Conservation (phyloP, 2,888 invertebrate genomes). For the Andricus quercusramuli region DNA sequence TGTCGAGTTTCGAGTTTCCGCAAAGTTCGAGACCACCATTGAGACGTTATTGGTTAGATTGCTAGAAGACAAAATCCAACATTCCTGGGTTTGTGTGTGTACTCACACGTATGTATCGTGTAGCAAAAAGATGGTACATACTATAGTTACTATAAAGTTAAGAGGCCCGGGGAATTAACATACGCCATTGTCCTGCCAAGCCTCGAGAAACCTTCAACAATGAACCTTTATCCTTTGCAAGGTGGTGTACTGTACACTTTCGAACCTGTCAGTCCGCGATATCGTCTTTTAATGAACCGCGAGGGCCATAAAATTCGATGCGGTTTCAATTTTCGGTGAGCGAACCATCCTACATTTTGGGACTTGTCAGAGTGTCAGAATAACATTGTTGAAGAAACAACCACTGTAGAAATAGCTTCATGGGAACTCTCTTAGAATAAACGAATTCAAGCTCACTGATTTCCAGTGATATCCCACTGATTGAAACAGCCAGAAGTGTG, state of each 20-base stretch:
- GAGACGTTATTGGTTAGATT: slow-evolving; percentile 30
- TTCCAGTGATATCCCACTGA: no score
- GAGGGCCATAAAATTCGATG: background rate
- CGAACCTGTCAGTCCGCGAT: background rate
- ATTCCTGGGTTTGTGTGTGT: slow-evolving; percentile 13
- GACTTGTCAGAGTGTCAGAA: no score
- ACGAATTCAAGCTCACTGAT: no score
- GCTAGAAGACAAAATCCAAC: slow-evolving; percentile 29
- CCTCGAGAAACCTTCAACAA: slow-evolving; percentile 33
- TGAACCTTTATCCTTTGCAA: slow-evolving; percentile 37
- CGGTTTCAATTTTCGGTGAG: background rate
- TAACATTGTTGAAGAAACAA: no score
- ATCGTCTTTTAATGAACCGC: background rate
- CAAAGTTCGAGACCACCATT: slow-evolving; percentile 25
- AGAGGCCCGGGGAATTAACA: slow-evolving; percentile 27
- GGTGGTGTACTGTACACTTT: slow-evolving; percentile 9
- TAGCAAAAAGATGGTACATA: slow-evolving; percentile 26
- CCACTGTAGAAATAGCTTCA: no score
- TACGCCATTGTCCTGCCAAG: slow-evolving; percentile 35
- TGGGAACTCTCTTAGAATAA: no score
- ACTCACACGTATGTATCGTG: slow-evolving; percentile 27
- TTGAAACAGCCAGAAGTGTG: no score
- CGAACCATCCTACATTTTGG: no score
- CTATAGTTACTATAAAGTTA: background rate
- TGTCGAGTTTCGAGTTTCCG: background rate